These are phyloP conservation scores for Speoplatyrhinus poulsoni DNA, from an alignment of 2,113 vertebrate genomes.

Conservation along the genomic window DNA sequence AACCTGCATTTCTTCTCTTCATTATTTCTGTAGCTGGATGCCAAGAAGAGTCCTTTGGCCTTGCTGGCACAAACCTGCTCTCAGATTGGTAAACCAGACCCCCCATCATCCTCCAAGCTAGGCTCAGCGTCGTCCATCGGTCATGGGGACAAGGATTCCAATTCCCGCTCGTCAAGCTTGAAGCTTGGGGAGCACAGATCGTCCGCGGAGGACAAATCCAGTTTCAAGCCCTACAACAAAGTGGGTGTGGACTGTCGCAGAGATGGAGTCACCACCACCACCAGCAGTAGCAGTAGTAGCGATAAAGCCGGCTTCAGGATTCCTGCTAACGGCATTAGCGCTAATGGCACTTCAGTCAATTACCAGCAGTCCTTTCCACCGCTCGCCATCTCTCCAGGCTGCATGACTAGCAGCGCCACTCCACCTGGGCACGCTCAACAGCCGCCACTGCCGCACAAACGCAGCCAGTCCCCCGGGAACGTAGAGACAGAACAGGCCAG, in stretches of 20 bases:
- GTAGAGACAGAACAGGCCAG: slow-evolving; percentile 60
- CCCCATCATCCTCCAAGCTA: slow-evolving; percentile 89
- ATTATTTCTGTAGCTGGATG: slow-evolving; percentile 83
- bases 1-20: no score
- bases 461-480: slow-evolving; percentile 58
- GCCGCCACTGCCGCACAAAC: slow-evolving; percentile 59
- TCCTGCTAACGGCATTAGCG: slow-evolving; percentile 66
- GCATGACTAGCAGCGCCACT: slow-evolving; percentile 78
- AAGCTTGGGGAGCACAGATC: slow-evolving; percentile 76
- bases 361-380: slow-evolving; percentile 81
- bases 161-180: slow-evolving; percentile 65
- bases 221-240: slow-evolving; percentile 94
- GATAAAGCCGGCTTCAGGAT: slow-evolving; percentile 90
- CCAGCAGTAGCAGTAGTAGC: slow-evolving; percentile 42
- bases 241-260: slow-evolving; percentile 80
- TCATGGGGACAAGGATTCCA: slow-evolving; percentile 84
- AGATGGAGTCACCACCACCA: slow-evolving; percentile 71
- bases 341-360: slow-evolving; percentile 47
- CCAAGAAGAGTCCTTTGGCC: slow-evolving; percentile 94
- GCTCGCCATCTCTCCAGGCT: slow-evolving; percentile 72
- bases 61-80: slow-evolving; percentile 94
- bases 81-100: slow-evolving; percentile 93
- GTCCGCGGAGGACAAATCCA: slow-evolving; percentile 87
- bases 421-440: slow-evolving; percentile 76
- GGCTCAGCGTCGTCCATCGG: slow-evolving; percentile 78